phyloP scores from a whole-genome alignment of 2,113 vertebrate genomes.

The Mastomys coucha region DNA sequence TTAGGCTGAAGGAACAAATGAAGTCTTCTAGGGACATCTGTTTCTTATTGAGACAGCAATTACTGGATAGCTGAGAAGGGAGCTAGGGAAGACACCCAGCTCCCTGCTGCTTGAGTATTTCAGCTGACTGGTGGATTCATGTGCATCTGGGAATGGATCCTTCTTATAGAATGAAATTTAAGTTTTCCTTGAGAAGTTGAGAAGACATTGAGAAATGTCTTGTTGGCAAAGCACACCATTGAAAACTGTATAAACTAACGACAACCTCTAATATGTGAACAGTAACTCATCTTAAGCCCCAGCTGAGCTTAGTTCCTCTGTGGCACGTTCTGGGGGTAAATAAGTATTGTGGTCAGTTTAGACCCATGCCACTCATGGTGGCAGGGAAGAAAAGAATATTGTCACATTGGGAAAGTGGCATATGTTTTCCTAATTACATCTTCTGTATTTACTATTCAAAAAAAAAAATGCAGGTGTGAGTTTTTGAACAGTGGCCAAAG shows the following conservation, averaged over 20 bases:
- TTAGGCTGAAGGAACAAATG: slow-evolving; percentile 75
- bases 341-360: slow-evolving; percentile 66
- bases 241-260: neutral
- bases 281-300: neutral
- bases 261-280: neutral
- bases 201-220: slow-evolving; percentile 50
- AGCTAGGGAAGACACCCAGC: slow-evolving; percentile 82
- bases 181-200: slow-evolving; percentile 38
- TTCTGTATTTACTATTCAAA: slow-evolving; percentile 99
- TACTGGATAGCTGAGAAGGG: slow-evolving; percentile 72
- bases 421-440: slow-evolving; percentile 97
- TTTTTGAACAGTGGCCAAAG: slow-evolving; percentile 93
- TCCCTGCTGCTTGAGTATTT: slow-evolving; percentile 80
- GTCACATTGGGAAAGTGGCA: slow-evolving; percentile 82
- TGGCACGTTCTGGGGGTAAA: slow-evolving; percentile 40
- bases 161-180: slow-evolving; percentile 24
- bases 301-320: slow-evolving; percentile 55
- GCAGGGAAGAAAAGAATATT: slow-evolving; percentile 12
- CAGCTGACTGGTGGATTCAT: slow-evolving; percentile 71
- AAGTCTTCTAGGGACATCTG: slow-evolving; percentile 83
- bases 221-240: slow-evolving; percentile 37
- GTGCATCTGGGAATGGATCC: neutral
- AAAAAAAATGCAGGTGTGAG: slow-evolving; percentile 97
- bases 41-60: slow-evolving; percentile 83
- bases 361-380: slow-evolving; percentile 27